A percentile compares a stretch with the other conserved stretches of the same genome.
Evolutionary conservation across 2,888 invertebrate species (phyloP).

Genomic region (Cantharis rustica): DNA sequence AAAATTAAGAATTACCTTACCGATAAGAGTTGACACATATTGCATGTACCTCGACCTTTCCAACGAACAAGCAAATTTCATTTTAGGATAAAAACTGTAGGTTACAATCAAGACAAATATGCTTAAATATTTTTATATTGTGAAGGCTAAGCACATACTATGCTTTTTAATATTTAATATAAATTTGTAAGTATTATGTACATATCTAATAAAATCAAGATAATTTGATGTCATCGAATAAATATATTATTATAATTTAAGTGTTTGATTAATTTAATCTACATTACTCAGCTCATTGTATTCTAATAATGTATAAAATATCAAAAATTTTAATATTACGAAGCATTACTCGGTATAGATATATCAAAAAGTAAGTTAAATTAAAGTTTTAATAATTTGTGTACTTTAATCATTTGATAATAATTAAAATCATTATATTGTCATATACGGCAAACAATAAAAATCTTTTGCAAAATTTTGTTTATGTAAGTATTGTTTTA

Average conservation of each 20-base stretch:
- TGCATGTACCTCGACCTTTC: constrained; percentile 5
- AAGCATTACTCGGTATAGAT: no score
- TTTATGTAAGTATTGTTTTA: no score
- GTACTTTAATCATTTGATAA: no score
- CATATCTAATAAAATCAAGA: not conserved
- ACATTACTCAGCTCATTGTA: not conserved
- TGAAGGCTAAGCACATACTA: not conserved
- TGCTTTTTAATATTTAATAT: not conserved
- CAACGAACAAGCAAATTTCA: not conserved
- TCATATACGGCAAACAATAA: no score
- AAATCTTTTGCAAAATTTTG: no score
- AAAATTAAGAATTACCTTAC: not conserved
- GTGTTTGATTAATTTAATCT: not conserved
- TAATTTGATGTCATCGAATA: not conserved
- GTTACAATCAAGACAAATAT: not conserved
- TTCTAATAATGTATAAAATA: no score
- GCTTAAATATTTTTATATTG: not conserved
- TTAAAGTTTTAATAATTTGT: no score
- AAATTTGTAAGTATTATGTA: not conserved
- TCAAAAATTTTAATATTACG: no score
- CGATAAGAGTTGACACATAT: not conserved
- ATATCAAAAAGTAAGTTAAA: no score
- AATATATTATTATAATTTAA: not conserved
- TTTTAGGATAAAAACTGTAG: not conserved
- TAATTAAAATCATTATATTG: no score